These are phyloP conservation scores for Gymnocephalus cernua DNA, from an alignment of 2,113 vertebrate species.

Conservation along the genomic window DNA sequence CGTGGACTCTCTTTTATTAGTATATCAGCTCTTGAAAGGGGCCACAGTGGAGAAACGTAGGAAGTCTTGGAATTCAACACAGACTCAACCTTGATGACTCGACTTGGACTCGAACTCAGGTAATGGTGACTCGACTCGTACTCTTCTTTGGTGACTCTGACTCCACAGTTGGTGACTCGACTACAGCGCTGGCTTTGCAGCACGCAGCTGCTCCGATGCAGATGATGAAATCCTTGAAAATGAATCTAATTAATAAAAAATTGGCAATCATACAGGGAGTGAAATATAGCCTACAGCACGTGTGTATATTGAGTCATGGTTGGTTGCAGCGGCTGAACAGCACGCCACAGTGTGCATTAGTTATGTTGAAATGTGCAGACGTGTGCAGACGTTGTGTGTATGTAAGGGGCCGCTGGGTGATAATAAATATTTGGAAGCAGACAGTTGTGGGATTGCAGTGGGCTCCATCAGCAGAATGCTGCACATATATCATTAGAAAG, in stretches of 20 bases:
- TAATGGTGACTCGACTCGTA: no score
- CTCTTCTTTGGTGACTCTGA: no score
- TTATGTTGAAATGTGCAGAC: slow-evolving; percentile 13
- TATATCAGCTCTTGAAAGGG: no score
- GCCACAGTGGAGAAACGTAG: no score
- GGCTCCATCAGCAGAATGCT: not conserved
- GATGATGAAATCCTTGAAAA: no score
- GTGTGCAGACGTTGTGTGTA: slow-evolving; percentile 1
- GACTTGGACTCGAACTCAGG: no score
- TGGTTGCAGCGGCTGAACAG: not conserved
- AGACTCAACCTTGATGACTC: no score
- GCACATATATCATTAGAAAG: slow-evolving; percentile 35
- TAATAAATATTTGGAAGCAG: slow-evolving; percentile 13
- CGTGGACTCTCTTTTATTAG: no score
- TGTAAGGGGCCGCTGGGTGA: not conserved
- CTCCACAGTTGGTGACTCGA: no score
- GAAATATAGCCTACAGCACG: not conserved
- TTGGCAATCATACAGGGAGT: not conserved
- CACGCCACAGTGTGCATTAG: not conserved
- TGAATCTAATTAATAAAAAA: not conserved
- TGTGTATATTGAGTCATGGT: not conserved
- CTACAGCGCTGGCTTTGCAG: no score
- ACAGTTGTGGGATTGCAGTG: slow-evolving; percentile 26
- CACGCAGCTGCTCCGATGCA: no score
- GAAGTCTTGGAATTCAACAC: no score